Percentiles rank a stretch among this genome's conserved stretches.
Conservation (phyloP, 2,888 invertebrate species). For the Pinctada fucata region DNA sequence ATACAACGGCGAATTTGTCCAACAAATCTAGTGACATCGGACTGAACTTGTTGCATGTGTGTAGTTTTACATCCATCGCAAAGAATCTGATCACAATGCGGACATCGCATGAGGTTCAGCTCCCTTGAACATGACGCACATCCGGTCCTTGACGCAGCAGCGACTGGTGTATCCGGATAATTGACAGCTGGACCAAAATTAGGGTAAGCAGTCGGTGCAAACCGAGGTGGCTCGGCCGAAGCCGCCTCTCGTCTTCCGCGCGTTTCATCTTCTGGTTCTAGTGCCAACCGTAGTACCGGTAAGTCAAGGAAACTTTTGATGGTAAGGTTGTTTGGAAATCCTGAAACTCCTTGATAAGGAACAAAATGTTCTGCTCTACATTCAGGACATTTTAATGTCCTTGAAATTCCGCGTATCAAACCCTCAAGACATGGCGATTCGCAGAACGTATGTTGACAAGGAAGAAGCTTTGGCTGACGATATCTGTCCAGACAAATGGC, state of each 20-base stretch:
- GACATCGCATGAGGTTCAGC: slow-evolving; percentile 82
- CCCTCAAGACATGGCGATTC: slow-evolving; percentile 96
- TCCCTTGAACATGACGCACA: slow-evolving; percentile 92
- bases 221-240: neutral
- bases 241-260: slow-evolving; percentile 13
- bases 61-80: slow-evolving; percentile 94
- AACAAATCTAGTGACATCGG: slow-evolving; percentile 91
- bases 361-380: slow-evolving; percentile 97
- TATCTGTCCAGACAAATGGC: slow-evolving; percentile 98
- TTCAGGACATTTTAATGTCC: slow-evolving; percentile 86
- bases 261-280: slow-evolving; percentile 14
- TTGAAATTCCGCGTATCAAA: slow-evolving; percentile 80
- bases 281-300: slow-evolving; percentile 83
- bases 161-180: slow-evolving; percentile 13
- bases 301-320: slow-evolving; percentile 95
- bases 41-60: slow-evolving; percentile 60
- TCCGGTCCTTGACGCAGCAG: slow-evolving; percentile 80
- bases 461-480: slow-evolving; percentile 97
- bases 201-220: neutral
- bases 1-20: slow-evolving; percentile 84
- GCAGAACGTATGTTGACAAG: slow-evolving; percentile 99
- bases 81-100: slow-evolving; percentile 97
- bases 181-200: slow-evolving; percentile 5
- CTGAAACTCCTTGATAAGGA: slow-evolving; percentile 93
- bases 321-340: slow-evolving; percentile 97